Percentiles rank a stretch among this genome's conserved stretches.
phyloP scores from a whole-genome alignment of 2,113 vertebrate genomes.

The Vanacampus margaritifer region DNA sequence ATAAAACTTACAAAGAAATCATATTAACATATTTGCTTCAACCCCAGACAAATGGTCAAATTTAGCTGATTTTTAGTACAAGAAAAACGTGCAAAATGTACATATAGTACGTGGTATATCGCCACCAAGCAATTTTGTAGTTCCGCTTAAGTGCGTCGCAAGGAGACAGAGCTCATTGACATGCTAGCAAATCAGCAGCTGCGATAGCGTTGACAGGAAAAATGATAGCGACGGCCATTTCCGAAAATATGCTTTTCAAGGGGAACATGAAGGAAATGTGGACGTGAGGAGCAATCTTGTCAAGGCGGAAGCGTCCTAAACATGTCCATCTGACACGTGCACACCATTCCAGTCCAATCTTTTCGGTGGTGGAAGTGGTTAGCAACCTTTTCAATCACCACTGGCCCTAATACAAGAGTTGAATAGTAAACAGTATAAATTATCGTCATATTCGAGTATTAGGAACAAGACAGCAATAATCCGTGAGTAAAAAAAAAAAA shows the following conservation, averaged over 20 bases:
- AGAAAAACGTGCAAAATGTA: slow-evolving; percentile 20
- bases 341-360: not conserved
- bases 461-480: no score
- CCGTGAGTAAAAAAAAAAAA: no score
- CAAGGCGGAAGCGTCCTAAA: not conserved
- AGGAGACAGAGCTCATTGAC: slow-evolving; percentile 65
- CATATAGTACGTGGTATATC: slow-evolving; percentile 9
- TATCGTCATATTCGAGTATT: no score
- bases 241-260: slow-evolving; percentile 39
- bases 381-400: no score
- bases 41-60: no score
- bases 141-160: slow-evolving; percentile 45
- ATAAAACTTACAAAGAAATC: no score
- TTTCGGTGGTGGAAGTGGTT: not conserved
- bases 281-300: slow-evolving; percentile 28
- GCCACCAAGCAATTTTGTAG: slow-evolving; percentile 43
- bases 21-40: no score
- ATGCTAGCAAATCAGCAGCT: slow-evolving; percentile 58
- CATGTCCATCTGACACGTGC: not conserved
- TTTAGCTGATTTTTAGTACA: slow-evolving; percentile 28
- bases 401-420: no score
- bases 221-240: slow-evolving; percentile 52
- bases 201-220: slow-evolving; percentile 59
- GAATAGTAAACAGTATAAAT: no score
- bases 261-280: slow-evolving; percentile 24